These are phyloP conservation scores for Podilymbus podiceps DNA, from an alignment of 2,113 vertebrate genomes.

Conservation along the genomic window DNA sequence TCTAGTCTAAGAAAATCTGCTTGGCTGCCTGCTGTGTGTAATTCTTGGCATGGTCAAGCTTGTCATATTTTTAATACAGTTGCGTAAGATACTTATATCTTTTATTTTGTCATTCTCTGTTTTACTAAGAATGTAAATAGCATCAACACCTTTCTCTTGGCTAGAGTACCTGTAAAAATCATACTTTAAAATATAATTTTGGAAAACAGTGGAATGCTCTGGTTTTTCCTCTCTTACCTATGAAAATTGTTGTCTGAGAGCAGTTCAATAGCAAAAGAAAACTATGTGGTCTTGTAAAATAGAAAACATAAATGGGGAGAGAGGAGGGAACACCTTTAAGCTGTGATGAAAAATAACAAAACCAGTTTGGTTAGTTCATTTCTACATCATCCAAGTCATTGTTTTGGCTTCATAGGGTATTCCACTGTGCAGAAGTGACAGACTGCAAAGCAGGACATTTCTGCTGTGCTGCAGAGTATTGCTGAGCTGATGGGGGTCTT, in stretches of 20 bases:
- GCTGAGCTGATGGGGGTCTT: background rate
- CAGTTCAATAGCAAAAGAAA: background rate
- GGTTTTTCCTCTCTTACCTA: background rate
- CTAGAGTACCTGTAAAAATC: background rate
- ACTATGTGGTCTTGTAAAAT: background rate
- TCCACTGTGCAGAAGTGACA: background rate
- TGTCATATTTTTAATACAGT: background rate
- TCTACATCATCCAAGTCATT: background rate
- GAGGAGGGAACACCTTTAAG: background rate
- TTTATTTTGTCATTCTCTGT: background rate
- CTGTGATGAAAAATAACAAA: background rate
- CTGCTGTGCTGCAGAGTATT: background rate
- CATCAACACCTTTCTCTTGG: background rate
- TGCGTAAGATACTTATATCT: background rate
- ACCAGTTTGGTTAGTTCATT: background rate
- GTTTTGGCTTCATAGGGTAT: background rate
- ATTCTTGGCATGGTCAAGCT: background rate
- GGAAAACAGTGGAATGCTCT: background rate
- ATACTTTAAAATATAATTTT: background rate
- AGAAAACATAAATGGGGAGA: background rate
- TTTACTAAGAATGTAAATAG: background rate
- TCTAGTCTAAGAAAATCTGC: background rate
- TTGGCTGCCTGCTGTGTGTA: background rate
- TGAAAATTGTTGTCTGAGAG: background rate
- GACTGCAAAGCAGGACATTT: rapidly evolving